Percentiles rank a stretch among this genome's conserved stretches.
Conservation (phyloP, 1,140 invertebrate genomes). For the Mycetomoellerius zeteki region DNA sequence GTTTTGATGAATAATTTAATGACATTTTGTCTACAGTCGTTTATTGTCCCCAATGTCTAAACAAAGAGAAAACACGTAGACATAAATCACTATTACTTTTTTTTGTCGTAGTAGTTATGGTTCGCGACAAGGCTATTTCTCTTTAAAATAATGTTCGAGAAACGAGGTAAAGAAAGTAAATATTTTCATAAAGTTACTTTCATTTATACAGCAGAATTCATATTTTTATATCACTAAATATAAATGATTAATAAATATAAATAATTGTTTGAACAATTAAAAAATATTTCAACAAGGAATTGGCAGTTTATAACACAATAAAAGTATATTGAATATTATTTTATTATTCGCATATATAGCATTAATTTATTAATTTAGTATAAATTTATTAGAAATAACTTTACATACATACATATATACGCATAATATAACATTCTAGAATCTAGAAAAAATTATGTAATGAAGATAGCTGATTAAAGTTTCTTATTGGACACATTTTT, state of each 20-base stretch:
- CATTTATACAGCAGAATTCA: background rate
- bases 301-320: background rate
- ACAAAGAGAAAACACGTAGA: constrained; percentile 34
- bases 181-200: constrained; percentile 24
- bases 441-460: background rate
- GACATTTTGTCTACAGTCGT: background rate
- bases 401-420: background rate
- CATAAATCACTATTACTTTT: constrained; percentile 32
- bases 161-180: constrained; percentile 5
- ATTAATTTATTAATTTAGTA: constrained; percentile 1
- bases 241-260: background rate
- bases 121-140: background rate
- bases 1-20: constrained; percentile 38
- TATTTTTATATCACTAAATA: background rate
- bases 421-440: background rate
- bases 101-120: background rate
- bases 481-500: background rate
- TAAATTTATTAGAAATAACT: background rate
- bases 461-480: background rate
- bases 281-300: background rate
- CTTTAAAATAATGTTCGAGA: constrained; percentile 4
- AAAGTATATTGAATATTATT: background rate
- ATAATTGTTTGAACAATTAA: background rate
- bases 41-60: background rate
- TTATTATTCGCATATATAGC: background rate